Conservation (phyloP, 2,888 invertebrate species). For the Lordiphosa fenestrarum region DNA sequence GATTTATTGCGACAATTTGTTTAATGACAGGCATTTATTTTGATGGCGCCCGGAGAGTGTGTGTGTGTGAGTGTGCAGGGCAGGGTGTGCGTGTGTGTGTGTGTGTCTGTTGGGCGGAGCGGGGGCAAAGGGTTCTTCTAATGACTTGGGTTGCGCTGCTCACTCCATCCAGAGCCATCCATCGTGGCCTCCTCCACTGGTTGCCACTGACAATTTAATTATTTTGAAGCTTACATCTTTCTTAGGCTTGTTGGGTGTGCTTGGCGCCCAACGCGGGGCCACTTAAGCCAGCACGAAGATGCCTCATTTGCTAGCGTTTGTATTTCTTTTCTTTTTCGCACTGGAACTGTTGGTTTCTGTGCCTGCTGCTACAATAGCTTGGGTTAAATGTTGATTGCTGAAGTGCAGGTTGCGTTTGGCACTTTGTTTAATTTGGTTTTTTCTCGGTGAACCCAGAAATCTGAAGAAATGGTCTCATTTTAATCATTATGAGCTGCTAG, state of each 20-base stretch:
- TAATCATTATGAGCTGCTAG: no score
- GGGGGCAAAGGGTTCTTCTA: constrained; percentile 58
- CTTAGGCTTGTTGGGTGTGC: constrained; percentile 9
- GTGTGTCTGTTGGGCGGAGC: constrained; percentile 1
- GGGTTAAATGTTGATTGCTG: no score
- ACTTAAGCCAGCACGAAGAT: no score
- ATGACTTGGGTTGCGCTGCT: constrained; percentile 41
- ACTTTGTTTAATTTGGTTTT: no score
- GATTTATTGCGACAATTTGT: constrained; percentile 77
- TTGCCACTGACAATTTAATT: constrained; percentile 71
- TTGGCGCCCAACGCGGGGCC: constrained; percentile 3
- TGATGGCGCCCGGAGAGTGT: constrained; percentile 51
- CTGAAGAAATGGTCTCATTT: no score
- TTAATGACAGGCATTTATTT: constrained; percentile 77
- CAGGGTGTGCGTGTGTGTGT: constrained; percentile 20
- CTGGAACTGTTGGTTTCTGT: no score
- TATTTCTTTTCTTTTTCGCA: no score
- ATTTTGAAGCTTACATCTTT: constrained; percentile 62
- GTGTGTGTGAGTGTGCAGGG: no score
- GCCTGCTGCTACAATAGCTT: no score
- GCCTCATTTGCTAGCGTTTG: no score
- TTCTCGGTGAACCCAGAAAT: no score
- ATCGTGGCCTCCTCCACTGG: constrained; percentile 20
- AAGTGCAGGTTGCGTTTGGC: no score
- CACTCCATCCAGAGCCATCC: background rate